Percentiles rank a stretch among this genome's conserved stretches.
phyloP scores from a whole-genome alignment of 2,888 invertebrate genomes.

The Amphipoea lucens region DNA sequence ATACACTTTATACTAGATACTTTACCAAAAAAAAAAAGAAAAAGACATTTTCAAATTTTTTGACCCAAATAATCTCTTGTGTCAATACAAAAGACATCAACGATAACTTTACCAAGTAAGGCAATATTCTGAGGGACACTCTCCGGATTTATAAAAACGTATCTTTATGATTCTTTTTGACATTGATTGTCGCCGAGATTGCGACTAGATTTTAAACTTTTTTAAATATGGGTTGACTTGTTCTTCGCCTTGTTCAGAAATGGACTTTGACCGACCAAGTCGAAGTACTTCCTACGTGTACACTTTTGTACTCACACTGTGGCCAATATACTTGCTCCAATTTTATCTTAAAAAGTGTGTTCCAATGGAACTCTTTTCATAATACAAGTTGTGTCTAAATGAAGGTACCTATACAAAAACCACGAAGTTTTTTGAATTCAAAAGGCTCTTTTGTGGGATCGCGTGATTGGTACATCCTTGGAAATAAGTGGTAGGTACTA shows the following conservation, averaged over 20 bases:
- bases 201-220: neutral
- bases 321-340: conserved; percentile 37
- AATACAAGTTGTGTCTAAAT: conserved; percentile 43
- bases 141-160: neutral
- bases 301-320: neutral
- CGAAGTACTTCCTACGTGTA: neutral
- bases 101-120: neutral
- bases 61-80: neutral
- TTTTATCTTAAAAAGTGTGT: conserved; percentile 30
- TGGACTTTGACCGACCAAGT: neutral
- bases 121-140: neutral
- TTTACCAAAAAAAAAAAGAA: neutral
- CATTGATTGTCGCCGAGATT: neutral
- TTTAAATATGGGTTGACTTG: too few species aligned
- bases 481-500: conserved; percentile 71
- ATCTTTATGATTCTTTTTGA: too few species aligned
- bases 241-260: neutral
- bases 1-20: neutral
- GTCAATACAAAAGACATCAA: conserved; percentile 39
- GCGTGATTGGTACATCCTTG: conserved; percentile 76
- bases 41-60: neutral
- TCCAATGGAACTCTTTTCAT: conserved; percentile 26
- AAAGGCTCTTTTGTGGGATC: conserved; percentile 70
- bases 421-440: conserved; percentile 61
- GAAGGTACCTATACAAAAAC: conserved; percentile 59